Base-by-base conservation (phyloP, 2,113 vertebrate species). In the Pterocles gutturalis region DNA sequence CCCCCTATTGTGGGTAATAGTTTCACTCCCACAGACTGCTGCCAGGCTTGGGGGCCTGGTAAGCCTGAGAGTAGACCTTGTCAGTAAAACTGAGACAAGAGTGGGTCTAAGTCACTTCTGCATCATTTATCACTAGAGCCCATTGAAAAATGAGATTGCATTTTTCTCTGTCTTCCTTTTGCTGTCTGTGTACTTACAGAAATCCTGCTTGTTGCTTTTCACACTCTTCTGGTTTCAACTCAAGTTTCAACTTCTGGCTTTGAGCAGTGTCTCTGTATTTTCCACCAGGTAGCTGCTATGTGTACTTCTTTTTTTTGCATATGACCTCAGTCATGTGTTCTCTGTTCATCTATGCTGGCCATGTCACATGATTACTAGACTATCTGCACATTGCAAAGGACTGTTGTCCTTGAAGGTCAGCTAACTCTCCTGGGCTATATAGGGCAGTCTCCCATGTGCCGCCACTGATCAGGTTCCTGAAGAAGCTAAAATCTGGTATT, bases 391-490 rank as follows among this genome's bases (percentile, higher is more conserved):
- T 16, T 34, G 21, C 24, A 64, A 58, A 80, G 4, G 6, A 62
- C 10, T 24, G 5, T 3, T 61, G 12, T 45, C 33, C 17, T n/a
- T 90, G 29, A 64, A 69, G 29, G 87, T 15, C 7, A 80, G 4
- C 4, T 36, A 64, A 9, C 1, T 90, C 41, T 90, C 17, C 25
- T 38, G 36, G 38, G 10, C 4, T 67, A 3, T 21, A 25, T 9
- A 29, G 3, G 7, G 5, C 4, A 5, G 1, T 9, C 25, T 76
- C 53, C 33, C 20, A 26, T 0, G 0, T 55, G 8, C 0, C 12
- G 5, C 2, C 11, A 38, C 5, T 0, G 64, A 17, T n/a, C 19
- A 55, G 18, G 73, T 31, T 72, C 17, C 33, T 61, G 33, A 73
- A 54, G 36, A 66, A 84, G 29, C 0, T 60, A 54, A 70, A 91